phyloP scores from a whole-genome alignment of 2,113 vertebrate species.

The Myocastor coypus region DNA sequence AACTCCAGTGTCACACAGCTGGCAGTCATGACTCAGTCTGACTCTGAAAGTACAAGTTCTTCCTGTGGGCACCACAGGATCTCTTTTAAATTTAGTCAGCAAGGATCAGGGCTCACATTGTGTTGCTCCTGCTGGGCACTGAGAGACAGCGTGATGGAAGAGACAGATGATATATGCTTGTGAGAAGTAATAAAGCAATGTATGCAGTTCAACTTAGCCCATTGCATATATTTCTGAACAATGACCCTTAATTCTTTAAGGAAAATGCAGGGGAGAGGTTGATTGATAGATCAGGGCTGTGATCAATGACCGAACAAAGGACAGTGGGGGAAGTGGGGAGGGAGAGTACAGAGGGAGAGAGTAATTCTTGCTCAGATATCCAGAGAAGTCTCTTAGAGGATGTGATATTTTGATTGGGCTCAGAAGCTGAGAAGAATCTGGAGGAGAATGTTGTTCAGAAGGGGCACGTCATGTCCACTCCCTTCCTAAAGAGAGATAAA shows the following conservation, averaged over 20 bases:
- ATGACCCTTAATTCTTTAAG: slow-evolving; percentile 66
- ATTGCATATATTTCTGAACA: slow-evolving; percentile 60
- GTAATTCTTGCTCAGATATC: slow-evolving; percentile 51
- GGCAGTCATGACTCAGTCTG: neutral
- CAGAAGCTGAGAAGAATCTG: neutral
- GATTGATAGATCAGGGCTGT: slow-evolving; percentile 26
- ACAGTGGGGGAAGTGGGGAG: neutral
- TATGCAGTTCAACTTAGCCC: slow-evolving; percentile 44
- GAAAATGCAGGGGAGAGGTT: slow-evolving; percentile 33
- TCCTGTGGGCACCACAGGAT: slow-evolving; percentile 3
- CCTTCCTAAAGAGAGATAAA: slow-evolving; percentile 45
- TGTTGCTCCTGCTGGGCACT: neutral
- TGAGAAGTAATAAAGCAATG: slow-evolving; percentile 29
- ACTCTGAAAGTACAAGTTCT: slow-evolving; percentile 23
- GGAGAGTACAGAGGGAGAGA: neutral
- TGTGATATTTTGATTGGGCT: slow-evolving; percentile 32
- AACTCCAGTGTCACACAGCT: neutral
- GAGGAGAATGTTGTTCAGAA: neutral
- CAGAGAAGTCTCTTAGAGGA: slow-evolving; percentile 7
- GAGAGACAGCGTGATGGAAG: neutral
- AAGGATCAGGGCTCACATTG: neutral
- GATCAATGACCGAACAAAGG: slow-evolving; percentile 65
- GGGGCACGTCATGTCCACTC: neutral
- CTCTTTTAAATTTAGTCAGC: slow-evolving; percentile 30
- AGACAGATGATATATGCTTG: neutral